Base-by-base conservation (phyloP, 2,888 invertebrate genomes). In the Drosophila basisetae region DNA sequence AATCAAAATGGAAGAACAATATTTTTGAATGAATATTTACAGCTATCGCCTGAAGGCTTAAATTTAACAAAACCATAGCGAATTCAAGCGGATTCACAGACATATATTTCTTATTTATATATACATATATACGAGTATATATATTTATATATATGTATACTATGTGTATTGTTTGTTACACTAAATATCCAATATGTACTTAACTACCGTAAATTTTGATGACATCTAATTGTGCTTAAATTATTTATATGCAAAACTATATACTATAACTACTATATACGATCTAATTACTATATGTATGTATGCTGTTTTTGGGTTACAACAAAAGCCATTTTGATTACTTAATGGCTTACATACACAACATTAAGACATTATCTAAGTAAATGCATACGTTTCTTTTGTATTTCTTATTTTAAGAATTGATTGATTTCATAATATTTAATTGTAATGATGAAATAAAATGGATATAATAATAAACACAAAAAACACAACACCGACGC, bases 221-320 rank as follows among this genome's bases (percentile, higher is more conserved):
- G 80, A 89, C 70, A 76, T 88, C 91, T 88, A 70, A 89, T 82
- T 88, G 87, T 88, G 90, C 87, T 88, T 88, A 65, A 74, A 78
- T 39, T 79, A 76, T 63, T 50, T 59, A 69, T 56, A 52, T 61
- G 60, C 50, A 60, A 69, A 47, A 33, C 69, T 68, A 74, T 77
- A 59, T 70, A 68, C 43, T 72, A 80, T 69, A 61, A n/a, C 37
- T 56, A 55, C 33, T 65, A 73, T 62, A 73, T 52, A 62, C 66
- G 59, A 61, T 50, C 28, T 64, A 67, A 49, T 56, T 69, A 49
- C 25, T 58, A 54, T 53, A 65, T 54, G 65, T 70, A 58, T 41
- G 55, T 58, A 70, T 65, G 56, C 33, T 69, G 69, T 70, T 83
- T 78, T 59, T 69, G 16, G 9, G 77, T 77, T 72, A 56, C 31